Evolutionary conservation across 2,113 vertebrate species (phyloP).

Genomic region (Tiliqua scincoides): DNA sequence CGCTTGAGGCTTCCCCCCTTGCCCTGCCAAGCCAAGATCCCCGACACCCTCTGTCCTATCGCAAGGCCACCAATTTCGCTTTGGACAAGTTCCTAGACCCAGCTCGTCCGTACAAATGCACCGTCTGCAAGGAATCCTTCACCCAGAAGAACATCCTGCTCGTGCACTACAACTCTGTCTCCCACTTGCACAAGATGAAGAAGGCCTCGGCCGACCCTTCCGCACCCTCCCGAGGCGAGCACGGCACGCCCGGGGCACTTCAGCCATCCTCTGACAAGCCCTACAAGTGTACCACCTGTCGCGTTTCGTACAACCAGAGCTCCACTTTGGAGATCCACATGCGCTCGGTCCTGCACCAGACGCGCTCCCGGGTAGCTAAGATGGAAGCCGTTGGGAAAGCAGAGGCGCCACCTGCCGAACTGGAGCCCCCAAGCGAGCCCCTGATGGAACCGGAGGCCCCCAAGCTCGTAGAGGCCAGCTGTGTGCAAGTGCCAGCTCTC

Average conservation of each 20-base stretch:
- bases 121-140: slow-evolving; percentile 88
- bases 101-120: slow-evolving; percentile 85
- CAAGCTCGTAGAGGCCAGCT: slow-evolving; percentile 39
- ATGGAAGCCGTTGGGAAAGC: slow-evolving; percentile 37
- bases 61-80: slow-evolving; percentile 76
- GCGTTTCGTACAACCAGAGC: slow-evolving; percentile 92
- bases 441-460: slow-evolving; percentile 48
- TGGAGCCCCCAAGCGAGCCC: slow-evolving; percentile 47
- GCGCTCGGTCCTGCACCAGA: slow-evolving; percentile 91
- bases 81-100: slow-evolving; percentile 77
- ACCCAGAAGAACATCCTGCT: slow-evolving; percentile 85
- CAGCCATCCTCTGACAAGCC: slow-evolving; percentile 81
- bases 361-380: slow-evolving; percentile 82
- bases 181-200: slow-evolving; percentile 89
- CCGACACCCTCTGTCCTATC: slow-evolving; percentile 67
- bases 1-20: not conserved
- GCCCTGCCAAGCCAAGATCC: slow-evolving; percentile 46
- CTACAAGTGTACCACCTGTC: slow-evolving; percentile 88
- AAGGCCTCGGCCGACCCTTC: slow-evolving; percentile 69
- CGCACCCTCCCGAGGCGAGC: slow-evolving; percentile 53
- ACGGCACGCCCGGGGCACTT: slow-evolving; percentile 42
- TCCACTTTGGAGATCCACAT: slow-evolving; percentile 92
- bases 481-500: slow-evolving; percentile 61
- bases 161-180: slow-evolving; percentile 89
- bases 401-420: not conserved